Conservation (phyloP, 2,888 invertebrate species). For the Anticlea derivata region DNA sequence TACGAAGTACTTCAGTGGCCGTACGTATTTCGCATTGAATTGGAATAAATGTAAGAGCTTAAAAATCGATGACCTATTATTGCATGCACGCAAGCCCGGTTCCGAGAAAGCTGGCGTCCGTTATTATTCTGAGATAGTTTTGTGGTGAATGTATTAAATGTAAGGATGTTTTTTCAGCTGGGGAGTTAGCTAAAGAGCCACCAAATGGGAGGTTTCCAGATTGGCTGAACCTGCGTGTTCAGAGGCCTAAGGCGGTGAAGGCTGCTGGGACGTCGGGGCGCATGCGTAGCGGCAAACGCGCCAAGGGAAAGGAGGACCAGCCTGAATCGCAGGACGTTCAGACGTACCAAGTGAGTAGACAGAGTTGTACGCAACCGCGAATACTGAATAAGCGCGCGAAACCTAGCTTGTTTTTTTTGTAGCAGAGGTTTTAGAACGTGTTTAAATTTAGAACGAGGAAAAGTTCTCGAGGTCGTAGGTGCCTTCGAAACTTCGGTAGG, state of each 20-base stretch:
- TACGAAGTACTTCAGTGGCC: conserved; percentile 54
- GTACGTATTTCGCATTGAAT: conserved; percentile 36
- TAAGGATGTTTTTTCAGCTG: conserved; percentile 59
- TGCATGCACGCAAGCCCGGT: conserved; percentile 45
- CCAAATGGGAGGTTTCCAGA: conserved; percentile 72
- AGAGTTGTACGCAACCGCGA: conserved; percentile 42
- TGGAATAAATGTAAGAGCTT: conserved; percentile 43
- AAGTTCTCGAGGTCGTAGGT: conserved; percentile 35
- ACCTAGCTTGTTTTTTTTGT: conserved; percentile 45
- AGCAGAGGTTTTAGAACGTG: conserved; percentile 32
- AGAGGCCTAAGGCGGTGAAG: conserved; percentile 56
- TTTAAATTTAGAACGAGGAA: conserved; percentile 29
- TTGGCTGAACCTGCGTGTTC: conserved; percentile 73
- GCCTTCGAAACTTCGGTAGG: conserved; percentile 46
- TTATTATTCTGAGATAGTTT: not conserved
- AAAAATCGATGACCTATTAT: conserved; percentile 55
- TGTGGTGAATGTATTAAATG: not conserved
- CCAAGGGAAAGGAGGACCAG: conserved; percentile 52
- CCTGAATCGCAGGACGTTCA: conserved; percentile 48
- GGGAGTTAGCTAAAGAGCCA: conserved; percentile 74
- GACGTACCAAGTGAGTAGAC: conserved; percentile 69
- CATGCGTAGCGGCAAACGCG: conserved; percentile 69
- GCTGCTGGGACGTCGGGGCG: conserved; percentile 50
- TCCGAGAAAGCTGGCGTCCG: conserved; percentile 6
- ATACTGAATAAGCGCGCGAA: conserved; percentile 46